Conservation (phyloP, 2,888 invertebrate species). For the Drosophila algonquin region DNA sequence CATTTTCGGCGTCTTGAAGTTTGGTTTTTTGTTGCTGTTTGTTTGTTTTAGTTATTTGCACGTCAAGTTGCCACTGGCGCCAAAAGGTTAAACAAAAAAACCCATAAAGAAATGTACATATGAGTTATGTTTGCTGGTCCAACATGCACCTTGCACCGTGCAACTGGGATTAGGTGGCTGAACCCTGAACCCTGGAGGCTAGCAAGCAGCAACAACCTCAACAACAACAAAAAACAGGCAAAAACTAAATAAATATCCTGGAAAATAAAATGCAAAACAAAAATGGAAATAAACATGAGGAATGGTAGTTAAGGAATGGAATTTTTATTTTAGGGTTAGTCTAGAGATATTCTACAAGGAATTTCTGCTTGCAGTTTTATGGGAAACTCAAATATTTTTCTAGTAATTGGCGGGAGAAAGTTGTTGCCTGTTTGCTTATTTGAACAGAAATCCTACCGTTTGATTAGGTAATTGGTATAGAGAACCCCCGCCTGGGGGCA, state of each 20-base stretch:
- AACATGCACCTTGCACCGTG: constrained; percentile 15
- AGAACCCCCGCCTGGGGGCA: too few relatives aligned
- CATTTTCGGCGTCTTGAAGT: not conserved
- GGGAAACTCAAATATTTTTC: not conserved
- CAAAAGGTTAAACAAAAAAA: constrained; percentile 29
- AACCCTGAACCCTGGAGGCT: not conserved
- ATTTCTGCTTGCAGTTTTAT: not conserved
- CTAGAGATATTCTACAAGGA: not conserved
- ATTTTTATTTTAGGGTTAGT: too few relatives aligned
- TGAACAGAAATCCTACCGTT: not conserved
- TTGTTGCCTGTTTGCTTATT: not conserved
- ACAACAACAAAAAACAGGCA: constrained; percentile 1
- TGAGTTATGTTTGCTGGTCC: constrained; percentile 47
- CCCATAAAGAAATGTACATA: constrained; percentile 34
- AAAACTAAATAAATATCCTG: not conserved
- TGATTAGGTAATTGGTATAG: not conserved
- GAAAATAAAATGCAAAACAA: not conserved
- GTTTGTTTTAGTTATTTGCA: constrained; percentile 57
- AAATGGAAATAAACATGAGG: too few relatives aligned
- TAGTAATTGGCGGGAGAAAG: not conserved
- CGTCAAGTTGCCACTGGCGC: constrained; percentile 46
- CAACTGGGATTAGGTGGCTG: constrained; percentile 30
- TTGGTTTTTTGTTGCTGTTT: constrained; percentile 2
- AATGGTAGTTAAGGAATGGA: not conserved
- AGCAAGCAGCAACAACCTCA: not conserved